Conservation (phyloP, 2,113 vertebrate species). For the Choloepus hoffmanni region DNA sequence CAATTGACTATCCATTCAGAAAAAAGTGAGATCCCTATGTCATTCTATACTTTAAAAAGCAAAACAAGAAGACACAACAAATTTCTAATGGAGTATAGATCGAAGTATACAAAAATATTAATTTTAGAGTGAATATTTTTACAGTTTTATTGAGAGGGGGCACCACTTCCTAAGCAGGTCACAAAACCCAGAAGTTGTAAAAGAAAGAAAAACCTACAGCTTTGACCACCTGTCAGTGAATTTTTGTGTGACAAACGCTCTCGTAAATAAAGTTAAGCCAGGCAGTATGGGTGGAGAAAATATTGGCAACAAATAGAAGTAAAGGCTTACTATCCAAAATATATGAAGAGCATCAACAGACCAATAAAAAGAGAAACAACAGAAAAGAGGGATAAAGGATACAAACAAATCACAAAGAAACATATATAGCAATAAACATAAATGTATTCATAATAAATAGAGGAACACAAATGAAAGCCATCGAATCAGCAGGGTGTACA, state of each 20-base stretch:
- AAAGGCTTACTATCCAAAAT: background rate
- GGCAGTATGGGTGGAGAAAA: background rate
- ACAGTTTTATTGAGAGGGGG: background rate
- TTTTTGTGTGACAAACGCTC: background rate
- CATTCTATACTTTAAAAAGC: background rate
- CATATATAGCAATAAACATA: background rate
- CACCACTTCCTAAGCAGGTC: background rate
- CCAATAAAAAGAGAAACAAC: background rate
- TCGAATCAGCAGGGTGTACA: background rate
- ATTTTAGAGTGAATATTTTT: background rate
- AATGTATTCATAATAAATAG: background rate
- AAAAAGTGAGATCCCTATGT: background rate
- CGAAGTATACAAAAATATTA: background rate
- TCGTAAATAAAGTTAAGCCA: background rate
- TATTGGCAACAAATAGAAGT: background rate
- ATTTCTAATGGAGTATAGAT: background rate
- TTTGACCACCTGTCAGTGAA: background rate
- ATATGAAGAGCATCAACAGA: too few species aligned
- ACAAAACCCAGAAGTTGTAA: background rate
- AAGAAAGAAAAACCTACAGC: background rate
- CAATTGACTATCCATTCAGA: background rate
- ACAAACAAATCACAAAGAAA: background rate
- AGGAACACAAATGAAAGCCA: accelerated
- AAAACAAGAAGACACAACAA: background rate
- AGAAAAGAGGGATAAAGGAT: background rate